These are phyloP conservation scores for Brachionus koreanus DNA, from an alignment of 1,140 invertebrate genomes.

Conservation along the genomic window DNA sequence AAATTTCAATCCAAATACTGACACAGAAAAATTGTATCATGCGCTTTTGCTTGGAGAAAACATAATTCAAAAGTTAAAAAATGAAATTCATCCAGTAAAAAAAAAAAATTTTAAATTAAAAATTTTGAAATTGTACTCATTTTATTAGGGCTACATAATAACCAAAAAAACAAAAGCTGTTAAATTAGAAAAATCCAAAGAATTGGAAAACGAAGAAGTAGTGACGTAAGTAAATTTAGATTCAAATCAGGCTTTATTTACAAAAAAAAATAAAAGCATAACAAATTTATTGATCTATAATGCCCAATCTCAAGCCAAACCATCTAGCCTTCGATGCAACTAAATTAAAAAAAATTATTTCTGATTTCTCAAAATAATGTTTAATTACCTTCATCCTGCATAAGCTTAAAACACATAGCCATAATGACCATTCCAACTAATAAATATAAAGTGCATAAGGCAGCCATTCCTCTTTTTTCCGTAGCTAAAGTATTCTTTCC, in stretches of 20 bases:
- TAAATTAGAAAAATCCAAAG: constrained; percentile 64
- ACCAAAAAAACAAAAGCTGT: constrained; percentile 69
- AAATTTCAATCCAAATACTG: constrained; percentile 64
- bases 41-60: constrained; percentile 70
- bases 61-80: constrained; percentile 62
- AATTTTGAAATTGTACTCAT: background rate
- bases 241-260: constrained; percentile 4
- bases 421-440: constrained; percentile 46
- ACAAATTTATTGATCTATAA: constrained; percentile 44
- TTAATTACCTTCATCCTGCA: constrained; percentile 44
- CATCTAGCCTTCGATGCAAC: constrained; percentile 41
- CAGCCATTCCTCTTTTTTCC: constrained; percentile 24
- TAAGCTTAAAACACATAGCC: constrained; percentile 46
- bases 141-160: constrained; percentile 72
- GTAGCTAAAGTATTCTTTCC: constrained; percentile 57
- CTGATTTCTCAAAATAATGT: background rate
- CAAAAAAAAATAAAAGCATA: constrained; percentile 2
- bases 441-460: constrained; percentile 38
- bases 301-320: constrained; percentile 34
- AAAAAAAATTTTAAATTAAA: constrained; percentile 48
- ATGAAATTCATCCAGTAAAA: constrained; percentile 9
- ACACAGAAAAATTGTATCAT: constrained; percentile 66
- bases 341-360: background rate
- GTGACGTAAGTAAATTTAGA: constrained; percentile 64
- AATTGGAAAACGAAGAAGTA: constrained; percentile 64